Evolutionary conservation across 2,888 invertebrate species (phyloP), one percentile per base, ranked within the genome.

Genomic region (Lasioglossum zephyrum): DNA sequence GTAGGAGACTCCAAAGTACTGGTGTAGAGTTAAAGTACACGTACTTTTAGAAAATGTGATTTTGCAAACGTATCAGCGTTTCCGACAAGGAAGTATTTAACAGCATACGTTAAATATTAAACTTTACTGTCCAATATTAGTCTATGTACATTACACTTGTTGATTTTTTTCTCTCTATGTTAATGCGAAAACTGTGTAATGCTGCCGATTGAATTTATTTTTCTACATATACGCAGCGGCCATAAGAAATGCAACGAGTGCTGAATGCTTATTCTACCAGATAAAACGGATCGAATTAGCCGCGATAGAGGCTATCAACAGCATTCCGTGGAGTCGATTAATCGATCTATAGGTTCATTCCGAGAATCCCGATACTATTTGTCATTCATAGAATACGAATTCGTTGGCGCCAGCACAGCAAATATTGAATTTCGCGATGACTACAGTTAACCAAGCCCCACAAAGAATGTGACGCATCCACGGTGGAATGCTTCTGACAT

Each of bases 201-300:
- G 31, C 16, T 36, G 31, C 31, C 63, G 16, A 31, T 66, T 36
- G 16, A 22, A 8, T 53, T 53, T 8, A 53, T 53, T 22, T 22
- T 1, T 0, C 22, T 53, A n/a, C n/a, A n/a, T n/a, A 8, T 18
- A 49, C 47, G 16, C 47, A 4, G 1, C 5, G 4, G 26, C n/a
- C 2, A 1, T 0, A 0, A 60, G 26, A 26, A 26, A 60, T 60
- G 26, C 26, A 44, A 44, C 44, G 5, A 8, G 22, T 22, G 22
- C 22, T 2, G 49, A 22, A 2, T 22, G 16, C 26, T 26, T 44
- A 13, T 18, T 16, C 31, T 11, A 36, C 53, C 63, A 83, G 63
- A 18, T 73, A n/a, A 69, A 82, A 76, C 76, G 77, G 44, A 70
- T 84, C 41, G 44, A 9, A 44, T 39, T 74, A 75, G n/a, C 49